Base-by-base conservation (phyloP, 2,888 invertebrate genomes). In the Teleiodes luculella region DNA sequence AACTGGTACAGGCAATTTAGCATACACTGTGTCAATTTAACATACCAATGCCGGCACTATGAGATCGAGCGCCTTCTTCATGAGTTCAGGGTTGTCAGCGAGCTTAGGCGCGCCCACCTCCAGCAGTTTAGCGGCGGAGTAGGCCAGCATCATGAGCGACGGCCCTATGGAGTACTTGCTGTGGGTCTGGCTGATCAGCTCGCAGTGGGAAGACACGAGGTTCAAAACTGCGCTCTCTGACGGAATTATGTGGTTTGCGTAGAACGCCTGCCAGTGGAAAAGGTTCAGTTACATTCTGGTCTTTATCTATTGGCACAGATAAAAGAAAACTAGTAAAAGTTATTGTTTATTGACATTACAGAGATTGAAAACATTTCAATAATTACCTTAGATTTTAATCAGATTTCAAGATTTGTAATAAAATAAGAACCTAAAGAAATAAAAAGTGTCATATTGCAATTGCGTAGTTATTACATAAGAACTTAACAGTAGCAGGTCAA, bases 161-260 rank as follows among this genome's bases (percentile, higher is more conserved):
- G 76, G 71, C 0, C 87, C 84, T 18, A 86, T 74, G 1, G 85
- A 81, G 67, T 87, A 89, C 56, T 83, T 85, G 14, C 68, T 65
- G 61, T 76, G 80, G n/a, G 76, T 74, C 46, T 78, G 87, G 56
- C 68, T 78, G 61, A 88, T 88, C 33, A 86, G 70, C 63, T 89
- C 89, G 63, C 88, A 84, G 67, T 90, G 89, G 0, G 81, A 76
- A 0, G 81, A 74, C 10, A 96, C 92, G 4, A 96, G 92, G 52
- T 93, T 92, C n/a, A 95, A 88, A 2, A 96, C 92, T 62, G 95
- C 96, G 67, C 94, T 95, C 75, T 97, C 96, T 0, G 95, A 94
- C 11, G 96, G 96, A 60, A 96, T 94, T 35, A 95, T 93, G 73
- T 96, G 95, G 59, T 92, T 92, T 35, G 93, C 91, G 80, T 93